Base-by-base conservation (phyloP, 2,888 invertebrate genomes). In the Tanytarsus gracilentus region DNA sequence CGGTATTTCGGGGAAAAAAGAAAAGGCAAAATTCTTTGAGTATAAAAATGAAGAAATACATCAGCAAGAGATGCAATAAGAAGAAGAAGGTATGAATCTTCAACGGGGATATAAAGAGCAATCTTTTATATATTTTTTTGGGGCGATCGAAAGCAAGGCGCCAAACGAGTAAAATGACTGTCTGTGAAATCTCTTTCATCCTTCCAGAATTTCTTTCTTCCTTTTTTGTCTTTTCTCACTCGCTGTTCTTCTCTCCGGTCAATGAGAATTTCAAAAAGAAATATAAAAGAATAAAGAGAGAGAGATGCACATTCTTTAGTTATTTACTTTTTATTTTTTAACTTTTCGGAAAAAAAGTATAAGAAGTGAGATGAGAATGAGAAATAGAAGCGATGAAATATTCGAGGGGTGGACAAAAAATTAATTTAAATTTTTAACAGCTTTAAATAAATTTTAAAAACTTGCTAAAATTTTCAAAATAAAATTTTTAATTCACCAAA, bases 131-230 rank as follows among this genome's bases (percentile, higher is more conserved):
- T n/a, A n/a, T n/a, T n/a, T 55, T 55, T 30, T 16, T 30, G 36
- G 23, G 23, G 53, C 39, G 39, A 52, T 52, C 52, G 3, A n/a
- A n/a, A n/a, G 14, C 53, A 55, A 55, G 58, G 58, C 58, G 58
- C 58, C 58, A 58, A 58, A 55, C 39, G n/a, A 23, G 48, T 48
- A 48, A 58, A 58, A 58, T 58, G 58, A 48, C 58, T 58, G 58
- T 58, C 58, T 58, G 58, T 48, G 58, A 58, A 58, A 58, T 58
- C 58, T 58, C 58, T 58, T 58, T 56, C 55, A 56, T 36, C 36
- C 55, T 36, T 18, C 14, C 21, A 52, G 33, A 30, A 33, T 52
- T 21, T 40, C n/a, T 40, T 51, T 56, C 16, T 40, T 27, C 18
- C 26, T 40, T 55, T 56, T 39, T 44, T 40, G 29, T 58, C 27